Percentiles rank a stretch among this genome's conserved stretches.
These are phyloP conservation scores for Agriopis aurantiaria DNA, from an alignment of 2,888 invertebrate species.

Conservation along the genomic window DNA sequence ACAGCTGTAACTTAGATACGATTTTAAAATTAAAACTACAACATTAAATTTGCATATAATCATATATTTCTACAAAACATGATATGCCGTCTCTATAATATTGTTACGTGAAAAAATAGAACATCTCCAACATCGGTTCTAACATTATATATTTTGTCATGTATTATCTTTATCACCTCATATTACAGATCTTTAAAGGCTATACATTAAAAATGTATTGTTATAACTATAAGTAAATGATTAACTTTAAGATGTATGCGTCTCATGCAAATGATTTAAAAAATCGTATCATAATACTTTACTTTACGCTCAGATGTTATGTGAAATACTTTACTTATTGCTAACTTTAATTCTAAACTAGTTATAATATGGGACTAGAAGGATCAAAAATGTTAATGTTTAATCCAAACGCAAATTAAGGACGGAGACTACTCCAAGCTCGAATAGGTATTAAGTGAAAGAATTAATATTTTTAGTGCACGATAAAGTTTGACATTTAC, in stretches of 20 bases:
- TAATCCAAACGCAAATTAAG: conserved; percentile 63
- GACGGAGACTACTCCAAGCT: conserved; percentile 73
- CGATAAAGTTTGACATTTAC: conserved; percentile 40
- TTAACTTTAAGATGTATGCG: conserved; percentile 26
- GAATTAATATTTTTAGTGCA: conserved; percentile 38
- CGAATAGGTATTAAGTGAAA: conserved; percentile 47
- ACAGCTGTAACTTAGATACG: too few species aligned
- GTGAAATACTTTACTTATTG: conserved; percentile 32
- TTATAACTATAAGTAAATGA: conserved; percentile 35
- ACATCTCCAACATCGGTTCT: conserved; percentile 41
- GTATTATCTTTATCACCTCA: conserved; percentile 58
- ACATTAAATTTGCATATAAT: conserved; percentile 61
- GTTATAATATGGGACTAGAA: conserved; percentile 75
- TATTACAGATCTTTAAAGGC: conserved; percentile 71
- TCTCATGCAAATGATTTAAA: conserved; percentile 39
- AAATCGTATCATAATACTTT: conserved; percentile 30
- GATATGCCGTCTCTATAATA: conserved; percentile 74
- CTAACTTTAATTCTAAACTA: conserved; percentile 42
- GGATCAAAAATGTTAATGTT: conserved; percentile 59
- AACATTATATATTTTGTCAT: conserved; percentile 64
- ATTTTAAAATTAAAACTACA: not conserved
- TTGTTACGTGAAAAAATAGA: conserved; percentile 72
- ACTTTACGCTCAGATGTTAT: too few species aligned
- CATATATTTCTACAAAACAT: conserved; percentile 81
- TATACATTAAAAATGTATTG: conserved; percentile 39